Percentiles rank a stretch among this genome's conserved stretches.
These are phyloP conservation scores for Oceanites oceanicus DNA, from an alignment of 2,113 vertebrate genomes.

Conservation along the genomic window DNA sequence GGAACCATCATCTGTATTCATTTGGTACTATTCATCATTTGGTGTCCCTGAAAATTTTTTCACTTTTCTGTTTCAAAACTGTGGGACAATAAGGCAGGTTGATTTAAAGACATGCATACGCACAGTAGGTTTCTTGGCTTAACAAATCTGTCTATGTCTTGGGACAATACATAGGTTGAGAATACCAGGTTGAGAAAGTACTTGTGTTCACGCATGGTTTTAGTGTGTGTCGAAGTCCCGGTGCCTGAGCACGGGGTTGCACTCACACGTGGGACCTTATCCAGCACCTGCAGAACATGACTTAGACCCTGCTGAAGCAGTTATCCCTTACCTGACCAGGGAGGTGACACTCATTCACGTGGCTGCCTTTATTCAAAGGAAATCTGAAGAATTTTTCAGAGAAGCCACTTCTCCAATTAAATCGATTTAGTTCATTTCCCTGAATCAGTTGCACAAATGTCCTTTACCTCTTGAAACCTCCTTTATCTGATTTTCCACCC, in stretches of 20 bases:
- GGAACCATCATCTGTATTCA: background rate
- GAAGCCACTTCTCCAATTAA: background rate
- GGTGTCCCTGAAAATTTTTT: background rate
- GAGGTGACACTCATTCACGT: background rate
- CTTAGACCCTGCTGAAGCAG: background rate
- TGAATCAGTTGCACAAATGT: background rate
- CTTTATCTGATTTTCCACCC: slow-evolving; percentile 19
- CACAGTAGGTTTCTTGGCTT: background rate
- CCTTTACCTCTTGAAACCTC: background rate
- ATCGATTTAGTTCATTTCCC: background rate
- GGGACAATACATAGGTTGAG: background rate
- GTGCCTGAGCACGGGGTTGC: background rate
- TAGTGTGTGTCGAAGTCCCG: background rate
- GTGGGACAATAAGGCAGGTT: background rate
- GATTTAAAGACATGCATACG: background rate
- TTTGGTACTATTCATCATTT: background rate
- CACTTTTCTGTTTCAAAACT: background rate
- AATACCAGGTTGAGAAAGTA: fast-evolving
- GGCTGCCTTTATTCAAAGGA: background rate
- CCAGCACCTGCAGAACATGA: background rate
- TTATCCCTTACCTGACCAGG: background rate
- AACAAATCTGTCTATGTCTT: background rate
- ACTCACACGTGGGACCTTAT: background rate
- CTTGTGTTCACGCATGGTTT: fast-evolving
- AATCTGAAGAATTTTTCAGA: background rate